Evolutionary conservation across 1,140 invertebrate species (phyloP).

Genomic region (Heliconius nattereri): DNA sequence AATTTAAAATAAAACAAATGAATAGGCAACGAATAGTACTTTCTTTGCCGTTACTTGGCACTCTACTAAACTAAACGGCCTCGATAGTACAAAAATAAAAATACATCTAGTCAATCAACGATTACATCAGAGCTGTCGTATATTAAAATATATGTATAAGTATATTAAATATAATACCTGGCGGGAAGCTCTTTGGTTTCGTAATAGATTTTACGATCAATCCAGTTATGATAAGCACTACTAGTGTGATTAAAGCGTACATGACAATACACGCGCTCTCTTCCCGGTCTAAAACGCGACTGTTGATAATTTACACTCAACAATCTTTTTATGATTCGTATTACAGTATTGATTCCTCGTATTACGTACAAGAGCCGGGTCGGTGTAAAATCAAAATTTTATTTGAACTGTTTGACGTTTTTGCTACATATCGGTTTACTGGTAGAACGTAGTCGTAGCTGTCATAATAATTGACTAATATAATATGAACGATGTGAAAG

Average conservation of each 20-base stretch:
- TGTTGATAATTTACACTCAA: slow-evolving; percentile 35
- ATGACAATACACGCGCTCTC: slow-evolving; percentile 26
- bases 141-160: too few relatives aligned
- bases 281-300: slow-evolving; percentile 22
- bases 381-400: background rate
- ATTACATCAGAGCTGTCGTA: background rate
- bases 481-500: too few relatives aligned
- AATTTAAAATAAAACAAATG: background rate
- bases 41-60: background rate
- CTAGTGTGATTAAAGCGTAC: slow-evolving; percentile 19
- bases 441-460: background rate
- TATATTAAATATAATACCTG: slow-evolving; percentile 28
- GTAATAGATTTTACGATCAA: slow-evolving; percentile 30
- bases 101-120: slow-evolving; percentile 12
- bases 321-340: slow-evolving; percentile 43
- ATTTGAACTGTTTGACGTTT: background rate
- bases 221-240: slow-evolving; percentile 26
- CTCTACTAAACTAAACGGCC: slow-evolving; percentile 7
- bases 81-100: slow-evolving; percentile 24
- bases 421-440: background rate
- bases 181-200: slow-evolving; percentile 39
- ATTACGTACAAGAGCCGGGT: background rate
- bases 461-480: too few relatives aligned
- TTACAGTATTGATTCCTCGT: too few relatives aligned
- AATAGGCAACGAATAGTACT: too few relatives aligned